Evolutionary conservation across 2,888 invertebrate species (phyloP), one percentile per base, ranked within the genome.

Genomic region (Ophonus ardosiacus): DNA sequence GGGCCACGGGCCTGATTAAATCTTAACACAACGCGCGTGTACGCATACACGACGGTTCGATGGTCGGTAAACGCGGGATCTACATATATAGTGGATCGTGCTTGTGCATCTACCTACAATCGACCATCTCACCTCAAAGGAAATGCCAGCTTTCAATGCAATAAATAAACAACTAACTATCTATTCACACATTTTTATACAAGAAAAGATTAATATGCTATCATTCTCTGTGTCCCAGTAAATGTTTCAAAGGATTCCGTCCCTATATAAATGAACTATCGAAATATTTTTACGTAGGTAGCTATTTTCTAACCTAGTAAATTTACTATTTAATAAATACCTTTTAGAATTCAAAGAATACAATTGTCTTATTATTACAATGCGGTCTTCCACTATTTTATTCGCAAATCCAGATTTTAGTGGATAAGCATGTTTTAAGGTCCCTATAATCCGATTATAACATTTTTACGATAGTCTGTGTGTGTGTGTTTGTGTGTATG

Each of bases 21-120:
- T 83, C 83, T 83, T 83, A 83, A 83, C 83, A 83, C 76, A 76
- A 83, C 83, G 74, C 18, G 71, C 71, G 71, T 74, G 43, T 18
- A 74, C 59, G 78, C 59, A 78, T 78, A 78, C 57, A 57, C 71
- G 43, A 43, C 43, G 71, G 8, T 40, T 13, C 17, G 71, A 68
- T 17, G 68, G 68, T 68, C 43, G 43, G 71, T 74, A 43, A 74
- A 74, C 71, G 71, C 40, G 43, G 71, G 71, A 74, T 74, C 71
- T 74, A 74, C 71, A 74, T 74, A 74, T 74, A 74, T 74, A 74
- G 71, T 74, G 71, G 71, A 43, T 74, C 71, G 31, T 15, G 13
- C 40, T 74, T 43, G 31, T 15, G 13, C 40, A 18, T 7, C 43
- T 51, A 51, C 43, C 43, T 51, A 51, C 43, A 51, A 51, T 51